A percentile compares a stretch with the other conserved stretches of the same genome.
These are phyloP conservation scores for Astyanax mexicanus DNA, from an alignment of 2,797 vertebrate species.

Conservation along the genomic window DNA sequence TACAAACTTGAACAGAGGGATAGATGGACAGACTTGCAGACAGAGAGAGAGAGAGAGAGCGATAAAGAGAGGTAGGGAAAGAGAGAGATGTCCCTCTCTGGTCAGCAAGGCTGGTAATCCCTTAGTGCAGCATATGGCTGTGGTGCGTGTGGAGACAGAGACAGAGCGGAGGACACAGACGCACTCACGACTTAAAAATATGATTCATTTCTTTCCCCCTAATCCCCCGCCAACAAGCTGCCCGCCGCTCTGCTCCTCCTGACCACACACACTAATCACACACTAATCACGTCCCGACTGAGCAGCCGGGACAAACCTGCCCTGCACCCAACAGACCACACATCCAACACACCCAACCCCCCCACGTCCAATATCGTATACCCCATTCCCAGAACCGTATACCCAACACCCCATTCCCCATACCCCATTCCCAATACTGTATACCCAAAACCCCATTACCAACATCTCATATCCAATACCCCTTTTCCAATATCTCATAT, in stretches of 20 bases:
- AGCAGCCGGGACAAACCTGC: neutral
- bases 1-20: too few relatives aligned
- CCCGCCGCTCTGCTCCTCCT: slow-evolving; percentile 64
- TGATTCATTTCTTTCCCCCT: slow-evolving; percentile 82
- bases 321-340: neutral
- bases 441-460: too few relatives aligned
- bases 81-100: neutral
- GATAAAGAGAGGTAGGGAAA: neutral
- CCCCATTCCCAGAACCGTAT: neutral
- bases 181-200: slow-evolving; percentile 80
- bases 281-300: neutral
- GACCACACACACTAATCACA: slow-evolving; percentile 30
- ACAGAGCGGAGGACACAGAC: slow-evolving; percentile 64
- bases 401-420: too few relatives aligned
- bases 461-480: too few relatives aligned
- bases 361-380: too few relatives aligned
- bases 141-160: slow-evolving; percentile 55
- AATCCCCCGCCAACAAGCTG: slow-evolving; percentile 79
- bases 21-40: slow-evolving; percentile 43
- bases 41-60: neutral
- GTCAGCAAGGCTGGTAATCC: slow-evolving; percentile 41
- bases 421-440: too few relatives aligned
- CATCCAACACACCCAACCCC: too few relatives aligned
- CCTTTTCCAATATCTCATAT: too few relatives aligned
- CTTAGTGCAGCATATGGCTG: slow-evolving; percentile 72